Conservation (phyloP, 2,113 vertebrate genomes). For the Onychorhynchus coronatus region DNA sequence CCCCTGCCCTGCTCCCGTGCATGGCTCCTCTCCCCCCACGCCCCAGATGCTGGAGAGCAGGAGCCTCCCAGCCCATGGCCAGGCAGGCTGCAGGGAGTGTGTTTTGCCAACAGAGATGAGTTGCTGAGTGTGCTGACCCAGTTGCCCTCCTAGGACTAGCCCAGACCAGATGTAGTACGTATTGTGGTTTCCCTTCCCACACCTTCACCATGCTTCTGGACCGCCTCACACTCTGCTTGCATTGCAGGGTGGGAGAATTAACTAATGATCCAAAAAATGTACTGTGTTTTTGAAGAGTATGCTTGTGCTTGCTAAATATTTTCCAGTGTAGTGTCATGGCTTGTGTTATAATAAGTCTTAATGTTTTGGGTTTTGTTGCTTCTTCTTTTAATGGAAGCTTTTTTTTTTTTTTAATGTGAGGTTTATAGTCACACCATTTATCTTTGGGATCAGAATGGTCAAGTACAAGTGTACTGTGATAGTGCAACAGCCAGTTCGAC, state of each 20-base stretch:
- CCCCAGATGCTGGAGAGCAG: background rate
- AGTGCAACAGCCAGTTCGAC: background rate
- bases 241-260: background rate
- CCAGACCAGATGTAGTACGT: background rate
- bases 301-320: background rate
- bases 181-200: background rate
- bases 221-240: background rate
- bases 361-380: background rate
- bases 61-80: rapidly evolving
- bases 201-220: background rate
- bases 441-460: background rate
- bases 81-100: rapidly evolving
- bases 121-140: rapidly evolving
- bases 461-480: background rate
- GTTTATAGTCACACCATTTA: background rate
- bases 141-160: background rate
- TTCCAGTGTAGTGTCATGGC: background rate
- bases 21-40: rapidly evolving
- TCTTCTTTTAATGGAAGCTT: background rate
- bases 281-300: background rate
- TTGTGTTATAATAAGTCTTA: background rate
- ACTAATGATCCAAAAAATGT: background rate
- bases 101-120: background rate
- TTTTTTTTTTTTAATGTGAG: background rate
- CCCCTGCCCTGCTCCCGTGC: rapidly evolving